phyloP scores from a whole-genome alignment of 2,797 vertebrate genomes.

The Gambusia yucatana region DNA sequence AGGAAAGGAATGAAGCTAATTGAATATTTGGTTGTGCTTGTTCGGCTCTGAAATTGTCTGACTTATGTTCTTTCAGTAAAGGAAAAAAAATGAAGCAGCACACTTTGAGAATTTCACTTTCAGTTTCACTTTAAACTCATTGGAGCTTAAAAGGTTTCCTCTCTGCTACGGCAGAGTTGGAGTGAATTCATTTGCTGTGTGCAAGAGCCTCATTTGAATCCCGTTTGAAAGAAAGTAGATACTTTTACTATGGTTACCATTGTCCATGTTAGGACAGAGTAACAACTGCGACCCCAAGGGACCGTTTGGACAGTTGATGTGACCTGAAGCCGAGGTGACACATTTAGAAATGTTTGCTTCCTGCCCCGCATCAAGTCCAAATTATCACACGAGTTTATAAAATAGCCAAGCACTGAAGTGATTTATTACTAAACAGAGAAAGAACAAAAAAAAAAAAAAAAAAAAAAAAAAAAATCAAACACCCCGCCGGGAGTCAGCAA shows the following conservation, averaged over 20 bases:
- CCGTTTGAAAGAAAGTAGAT: constrained; percentile 65
- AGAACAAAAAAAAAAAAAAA: neutral
- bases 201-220: constrained; percentile 62
- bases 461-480: constrained; percentile 4
- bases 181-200: constrained; percentile 47
- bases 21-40: constrained; percentile 33
- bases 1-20: constrained; percentile 31
- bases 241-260: constrained; percentile 66
- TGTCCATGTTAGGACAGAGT: constrained; percentile 40
- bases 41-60: constrained; percentile 45
- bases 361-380: constrained; percentile 8
- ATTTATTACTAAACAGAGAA: constrained; percentile 7
- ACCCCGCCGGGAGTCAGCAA: constrained; percentile 33
- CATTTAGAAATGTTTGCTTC: constrained; percentile 21
- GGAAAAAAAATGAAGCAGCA: neutral
- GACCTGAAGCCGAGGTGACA: constrained; percentile 18
- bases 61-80: constrained; percentile 24
- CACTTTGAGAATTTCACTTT: constrained; percentile 29
- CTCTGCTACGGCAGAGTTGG: constrained; percentile 14
- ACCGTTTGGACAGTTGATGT: constrained; percentile 40
- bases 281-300: constrained; percentile 36
- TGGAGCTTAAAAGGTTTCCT: constrained; percentile 34
- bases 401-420: constrained; percentile 1
- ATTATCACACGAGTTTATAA: constrained; percentile 27
- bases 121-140: constrained; percentile 25